These are phyloP conservation scores for Doris montereyensis DNA, from an alignment of 2,888 invertebrate genomes.

Conservation along the genomic window DNA sequence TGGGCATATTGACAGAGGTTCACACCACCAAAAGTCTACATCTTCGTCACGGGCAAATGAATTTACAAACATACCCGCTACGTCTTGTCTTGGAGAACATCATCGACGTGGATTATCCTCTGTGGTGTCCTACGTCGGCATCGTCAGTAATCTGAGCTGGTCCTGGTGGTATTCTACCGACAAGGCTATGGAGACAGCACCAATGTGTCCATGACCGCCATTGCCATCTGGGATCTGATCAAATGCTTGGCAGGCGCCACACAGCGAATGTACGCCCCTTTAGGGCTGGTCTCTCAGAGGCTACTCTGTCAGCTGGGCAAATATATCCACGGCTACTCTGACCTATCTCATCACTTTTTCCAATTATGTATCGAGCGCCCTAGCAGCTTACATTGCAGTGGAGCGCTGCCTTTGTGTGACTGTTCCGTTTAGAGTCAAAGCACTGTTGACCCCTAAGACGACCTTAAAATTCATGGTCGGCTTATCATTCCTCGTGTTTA, in stretches of 20 bases:
- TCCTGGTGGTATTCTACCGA: neutral
- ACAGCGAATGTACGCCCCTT: slow-evolving; percentile 7
- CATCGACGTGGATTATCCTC: too few relatives aligned
- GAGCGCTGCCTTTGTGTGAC: slow-evolving; percentile 38
- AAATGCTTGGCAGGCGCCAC: neutral
- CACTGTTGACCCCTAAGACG: slow-evolving; percentile 32
- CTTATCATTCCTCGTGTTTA: slow-evolving; percentile 33
- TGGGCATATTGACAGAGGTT: too few relatives aligned
- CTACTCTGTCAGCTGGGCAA: slow-evolving; percentile 29
- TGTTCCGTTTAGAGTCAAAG: slow-evolving; percentile 36
- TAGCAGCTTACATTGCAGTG: slow-evolving; percentile 38
- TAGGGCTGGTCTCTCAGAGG: neutral
- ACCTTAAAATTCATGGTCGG: slow-evolving; percentile 14
- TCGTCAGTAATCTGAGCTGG: slow-evolving; percentile 9
- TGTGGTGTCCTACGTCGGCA: neutral
- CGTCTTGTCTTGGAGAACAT: too few relatives aligned
- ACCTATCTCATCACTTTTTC: slow-evolving; percentile 35
- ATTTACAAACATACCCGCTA: too few relatives aligned
- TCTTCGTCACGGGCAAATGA: too few relatives aligned
- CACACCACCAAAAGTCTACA: too few relatives aligned
- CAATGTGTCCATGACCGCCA: slow-evolving; percentile 9
- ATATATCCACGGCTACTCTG: slow-evolving; percentile 18
- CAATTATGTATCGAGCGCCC: slow-evolving; percentile 35
- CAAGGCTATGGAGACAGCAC: slow-evolving; percentile 16
- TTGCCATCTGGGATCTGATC: slow-evolving; percentile 9